These are phyloP conservation scores for Microctonus hyperodae DNA, from an alignment of 2,888 invertebrate genomes.

Conservation along the genomic window DNA sequence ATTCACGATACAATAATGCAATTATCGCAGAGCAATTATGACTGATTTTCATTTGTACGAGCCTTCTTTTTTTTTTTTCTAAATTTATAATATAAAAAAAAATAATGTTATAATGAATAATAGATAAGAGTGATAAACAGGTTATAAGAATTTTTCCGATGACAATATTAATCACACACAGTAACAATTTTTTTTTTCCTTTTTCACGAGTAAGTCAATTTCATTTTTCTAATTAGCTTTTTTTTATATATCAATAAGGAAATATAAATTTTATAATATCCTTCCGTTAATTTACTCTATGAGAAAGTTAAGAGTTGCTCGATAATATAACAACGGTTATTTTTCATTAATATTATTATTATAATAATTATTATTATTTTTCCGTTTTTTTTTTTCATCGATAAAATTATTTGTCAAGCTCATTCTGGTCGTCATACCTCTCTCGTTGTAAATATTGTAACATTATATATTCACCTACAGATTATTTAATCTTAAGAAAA, in stretches of 20 bases:
- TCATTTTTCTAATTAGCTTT: slow-evolving; percentile 32
- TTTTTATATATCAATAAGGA: slow-evolving; percentile 38
- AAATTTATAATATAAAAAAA: neutral
- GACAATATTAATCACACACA: neutral
- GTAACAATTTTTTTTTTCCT: neutral
- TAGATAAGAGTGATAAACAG: neutral
- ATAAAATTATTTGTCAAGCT: slow-evolving; percentile 41
- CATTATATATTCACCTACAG: slow-evolving; percentile 51
- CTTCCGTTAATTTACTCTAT: too few species aligned
- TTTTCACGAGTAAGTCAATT: slow-evolving; percentile 24
- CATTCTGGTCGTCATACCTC: slow-evolving; percentile 49
- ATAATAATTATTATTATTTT: too few species aligned
- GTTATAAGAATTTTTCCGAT: neutral
- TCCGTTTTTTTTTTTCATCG: slow-evolving; percentile 34
- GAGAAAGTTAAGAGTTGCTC: slow-evolving; percentile 34
- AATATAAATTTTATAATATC: too few species aligned
- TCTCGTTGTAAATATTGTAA: slow-evolving; percentile 59
- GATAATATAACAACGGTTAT: slow-evolving; percentile 35
- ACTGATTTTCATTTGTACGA: neutral
- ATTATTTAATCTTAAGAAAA: slow-evolving; percentile 29
- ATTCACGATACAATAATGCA: neutral
- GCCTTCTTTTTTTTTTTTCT: too few species aligned
- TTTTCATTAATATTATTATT: slow-evolving; percentile 35
- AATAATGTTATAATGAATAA: neutral
- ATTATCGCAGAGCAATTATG: neutral